Conservation (phyloP, 2,888 invertebrate species). For the Phytoseiulus persimilis region DNA sequence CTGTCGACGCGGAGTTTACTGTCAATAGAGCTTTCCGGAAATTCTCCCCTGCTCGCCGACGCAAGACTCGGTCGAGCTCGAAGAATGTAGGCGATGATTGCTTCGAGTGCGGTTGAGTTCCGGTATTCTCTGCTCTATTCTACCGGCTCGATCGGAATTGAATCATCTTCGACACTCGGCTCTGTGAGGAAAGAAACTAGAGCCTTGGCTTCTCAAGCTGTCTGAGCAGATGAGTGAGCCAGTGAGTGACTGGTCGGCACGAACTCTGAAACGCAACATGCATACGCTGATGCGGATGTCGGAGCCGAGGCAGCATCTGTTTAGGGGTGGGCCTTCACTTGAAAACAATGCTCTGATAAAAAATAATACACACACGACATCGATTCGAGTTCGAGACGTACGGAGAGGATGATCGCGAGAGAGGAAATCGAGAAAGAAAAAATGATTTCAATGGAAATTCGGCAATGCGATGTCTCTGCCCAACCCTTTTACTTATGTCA, state of each 20-base stretch:
- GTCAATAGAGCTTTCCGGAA: background rate
- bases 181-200: background rate
- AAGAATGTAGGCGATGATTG: background rate
- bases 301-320: background rate
- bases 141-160: too few relatives aligned
- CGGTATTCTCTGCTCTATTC: too few relatives aligned
- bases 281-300: background rate
- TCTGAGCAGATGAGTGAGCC: background rate
- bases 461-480: background rate
- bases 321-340: conserved; percentile 5
- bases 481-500: background rate
- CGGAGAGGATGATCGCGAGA: background rate
- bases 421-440: background rate
- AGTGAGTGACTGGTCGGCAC: background rate
- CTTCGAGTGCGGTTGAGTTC: too few relatives aligned
- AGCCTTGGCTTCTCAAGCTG: background rate
- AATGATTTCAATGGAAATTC: background rate
- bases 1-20: background rate
- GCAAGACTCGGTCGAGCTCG: background rate
- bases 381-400: background rate
- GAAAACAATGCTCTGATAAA: background rate
- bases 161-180: too few relatives aligned
- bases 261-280: background rate
- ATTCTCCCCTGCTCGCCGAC: background rate
- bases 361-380: background rate